A percentile compares a stretch with the other conserved stretches of the same genome.
Evolutionary conservation across 2,797 vertebrate species (phyloP).

Genomic region (Chrysocyon brachyurus): DNA sequence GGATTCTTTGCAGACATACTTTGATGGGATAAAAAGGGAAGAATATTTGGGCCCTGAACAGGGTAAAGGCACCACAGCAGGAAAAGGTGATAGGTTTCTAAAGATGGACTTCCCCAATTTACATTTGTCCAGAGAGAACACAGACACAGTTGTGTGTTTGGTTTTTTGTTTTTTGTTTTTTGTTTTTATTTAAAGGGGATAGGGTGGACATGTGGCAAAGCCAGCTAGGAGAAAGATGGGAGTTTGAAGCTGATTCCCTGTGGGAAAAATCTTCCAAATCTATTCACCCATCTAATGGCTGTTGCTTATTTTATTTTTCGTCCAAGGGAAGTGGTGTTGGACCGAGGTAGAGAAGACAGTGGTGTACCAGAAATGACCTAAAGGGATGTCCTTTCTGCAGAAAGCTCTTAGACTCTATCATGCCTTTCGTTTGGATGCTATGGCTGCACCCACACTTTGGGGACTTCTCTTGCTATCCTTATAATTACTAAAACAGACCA

Average conservation of each 20-base stretch:
- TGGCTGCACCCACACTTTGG: neutral
- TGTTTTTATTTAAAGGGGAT: conserved; percentile 42
- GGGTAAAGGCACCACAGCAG: neutral
- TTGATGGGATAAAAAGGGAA: neutral
- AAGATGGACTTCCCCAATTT: neutral
- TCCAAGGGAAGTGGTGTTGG: conserved; percentile 67
- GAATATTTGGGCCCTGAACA: neutral
- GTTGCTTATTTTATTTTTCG: conserved; percentile 76
- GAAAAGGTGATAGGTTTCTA: neutral
- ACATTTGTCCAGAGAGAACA: conserved; percentile 25
- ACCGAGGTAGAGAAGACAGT: conserved; percentile 78
- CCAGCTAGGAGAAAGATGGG: neutral
- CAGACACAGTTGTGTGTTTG: neutral
- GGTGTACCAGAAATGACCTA: conserved; percentile 45
- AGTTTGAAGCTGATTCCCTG: conserved; percentile 4
- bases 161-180: too few relatives aligned
- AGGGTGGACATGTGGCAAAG: neutral
- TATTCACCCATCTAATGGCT: conserved; percentile 53
- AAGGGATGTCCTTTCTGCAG: neutral
- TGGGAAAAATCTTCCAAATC: conserved; percentile 57
- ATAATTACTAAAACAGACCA: conserved; percentile 50
- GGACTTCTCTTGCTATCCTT: conserved; percentile 47
- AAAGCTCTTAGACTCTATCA: neutral
- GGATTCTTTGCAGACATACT: neutral
- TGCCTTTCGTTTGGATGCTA: neutral